These are phyloP conservation scores for Labrus mixtus DNA, from an alignment of 2,113 vertebrate species.

Conservation along the genomic window DNA sequence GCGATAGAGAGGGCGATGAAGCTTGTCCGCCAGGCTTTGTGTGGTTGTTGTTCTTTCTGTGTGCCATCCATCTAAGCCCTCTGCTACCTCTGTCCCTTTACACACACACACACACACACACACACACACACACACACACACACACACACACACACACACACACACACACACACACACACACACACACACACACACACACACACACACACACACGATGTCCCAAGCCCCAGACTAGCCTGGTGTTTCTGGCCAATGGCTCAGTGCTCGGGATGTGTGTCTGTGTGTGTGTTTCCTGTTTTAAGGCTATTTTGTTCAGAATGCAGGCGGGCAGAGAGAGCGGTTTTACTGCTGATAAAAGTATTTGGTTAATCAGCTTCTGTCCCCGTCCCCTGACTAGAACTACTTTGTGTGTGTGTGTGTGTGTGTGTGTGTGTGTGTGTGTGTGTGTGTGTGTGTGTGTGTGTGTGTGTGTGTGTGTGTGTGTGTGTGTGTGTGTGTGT, in stretches of 20 bases:
- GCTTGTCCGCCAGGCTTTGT: constrained; percentile 80
- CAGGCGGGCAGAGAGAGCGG: constrained; percentile 75
- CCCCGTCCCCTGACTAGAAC: constrained; percentile 71
- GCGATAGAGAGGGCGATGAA: constrained; percentile 72
- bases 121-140: too few species aligned
- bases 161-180: constrained; percentile 43
- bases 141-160: constrained; percentile 19
- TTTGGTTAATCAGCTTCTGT: constrained; percentile 89
- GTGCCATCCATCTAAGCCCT: constrained; percentile 81
- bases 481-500: constrained; percentile 55
- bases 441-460: constrained; percentile 61
- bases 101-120: not conserved
- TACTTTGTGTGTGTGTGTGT: constrained; percentile 60
- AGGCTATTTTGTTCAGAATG: constrained; percentile 80
- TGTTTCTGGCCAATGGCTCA: constrained; percentile 76
- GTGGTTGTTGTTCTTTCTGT: constrained; percentile 73
- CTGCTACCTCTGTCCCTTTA: constrained; percentile 72
- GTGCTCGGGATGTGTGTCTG: constrained; percentile 58
- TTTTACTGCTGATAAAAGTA: constrained; percentile 88
- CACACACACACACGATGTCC: constrained; percentile 34
- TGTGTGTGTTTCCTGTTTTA: constrained; percentile 74
- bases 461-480: constrained; percentile 60
- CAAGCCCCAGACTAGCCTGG: constrained; percentile 65
- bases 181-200: constrained; percentile 38
- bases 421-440: constrained; percentile 49